Evolutionary conservation across 92 coral and sea anemone genomes (phyloP).

Genomic region (Siderastrea radians): DNA sequence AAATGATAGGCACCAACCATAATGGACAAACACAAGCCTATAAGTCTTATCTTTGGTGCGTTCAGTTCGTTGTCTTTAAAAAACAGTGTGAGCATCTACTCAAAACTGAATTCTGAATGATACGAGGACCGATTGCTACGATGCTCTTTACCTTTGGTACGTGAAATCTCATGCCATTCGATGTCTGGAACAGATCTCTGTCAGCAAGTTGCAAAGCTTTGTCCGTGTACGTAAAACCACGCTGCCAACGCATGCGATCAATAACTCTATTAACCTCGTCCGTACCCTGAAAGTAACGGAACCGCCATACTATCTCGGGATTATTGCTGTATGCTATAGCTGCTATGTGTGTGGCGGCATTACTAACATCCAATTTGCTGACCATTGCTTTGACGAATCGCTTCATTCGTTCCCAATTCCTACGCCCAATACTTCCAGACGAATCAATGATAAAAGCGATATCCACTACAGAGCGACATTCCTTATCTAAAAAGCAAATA

Average conservation of each 20-base stretch:
- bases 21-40: too few species aligned
- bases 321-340: conserved; percentile 72
- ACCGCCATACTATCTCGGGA: conserved; percentile 54
- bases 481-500: conserved; percentile 20
- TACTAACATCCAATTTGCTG: conserved; percentile 64
- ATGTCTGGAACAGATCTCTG: conserved; percentile 44
- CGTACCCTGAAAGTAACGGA: conserved; percentile 38
- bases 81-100: too few species aligned
- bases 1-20: too few species aligned
- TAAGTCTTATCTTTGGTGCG: conserved; percentile 9
- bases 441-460: conserved; percentile 79
- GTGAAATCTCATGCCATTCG: conserved; percentile 56
- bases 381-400: conserved; percentile 52
- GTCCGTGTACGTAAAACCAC: conserved; percentile 79
- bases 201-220: conserved; percentile 70
- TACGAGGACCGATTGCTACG: too few species aligned
- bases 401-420: conserved; percentile 71
- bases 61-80: conserved; percentile 30
- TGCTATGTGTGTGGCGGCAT: conserved; percentile 65
- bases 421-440: conserved; percentile 79
- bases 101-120: too few species aligned
- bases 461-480: conserved; percentile 64
- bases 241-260: conserved; percentile 61
- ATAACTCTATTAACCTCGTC: conserved; percentile 37
- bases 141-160: conserved; percentile 34